Evolutionary conservation across 2,888 invertebrate genomes (phyloP).

Genomic region (Seira musarum): DNA sequence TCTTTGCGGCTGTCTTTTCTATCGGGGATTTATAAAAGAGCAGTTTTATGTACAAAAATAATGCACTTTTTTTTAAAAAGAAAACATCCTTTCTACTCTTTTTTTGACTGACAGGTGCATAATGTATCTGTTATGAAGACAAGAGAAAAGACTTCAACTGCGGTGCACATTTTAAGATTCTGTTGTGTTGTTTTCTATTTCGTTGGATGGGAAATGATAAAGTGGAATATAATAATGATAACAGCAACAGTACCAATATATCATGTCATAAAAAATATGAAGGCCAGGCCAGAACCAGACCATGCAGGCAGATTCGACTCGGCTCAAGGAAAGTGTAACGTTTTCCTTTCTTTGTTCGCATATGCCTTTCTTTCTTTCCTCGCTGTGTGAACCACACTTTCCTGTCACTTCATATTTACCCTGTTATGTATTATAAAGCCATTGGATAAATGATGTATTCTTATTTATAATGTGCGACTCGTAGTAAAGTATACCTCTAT

Average conservation of each 20-base stretch:
- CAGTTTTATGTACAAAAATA: slow-evolving; percentile 44
- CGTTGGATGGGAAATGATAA: slow-evolving; percentile 44
- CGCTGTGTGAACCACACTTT: slow-evolving; percentile 42
- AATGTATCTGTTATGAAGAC: slow-evolving; percentile 47
- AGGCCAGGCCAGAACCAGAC: slow-evolving; percentile 21
- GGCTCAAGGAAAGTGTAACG: too few relatives aligned
- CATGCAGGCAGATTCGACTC: too few relatives aligned
- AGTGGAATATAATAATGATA: slow-evolving; percentile 52
- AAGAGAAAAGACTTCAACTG: too few relatives aligned
- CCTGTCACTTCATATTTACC: slow-evolving; percentile 53
- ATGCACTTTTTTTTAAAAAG: slow-evolving; percentile 30
- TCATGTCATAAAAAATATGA: slow-evolving; percentile 35
- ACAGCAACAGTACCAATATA: slow-evolving; percentile 46
- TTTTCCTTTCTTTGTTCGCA: neutral
- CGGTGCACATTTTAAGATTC: too few relatives aligned
- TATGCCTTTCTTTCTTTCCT: neutral
- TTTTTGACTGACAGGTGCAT: slow-evolving; percentile 51
- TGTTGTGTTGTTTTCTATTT: too few relatives aligned
- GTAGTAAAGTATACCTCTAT: too few relatives aligned
- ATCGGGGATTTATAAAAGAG: slow-evolving; percentile 39
- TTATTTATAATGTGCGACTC: too few relatives aligned
- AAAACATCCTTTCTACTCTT: slow-evolving; percentile 25
- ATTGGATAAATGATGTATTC: slow-evolving; percentile 56
- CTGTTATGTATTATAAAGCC: slow-evolving; percentile 47
- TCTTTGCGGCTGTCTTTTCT: too few relatives aligned